Evolutionary conservation across 2,888 invertebrate genomes (phyloP).

Genomic region (Neoitamus cyanurus): DNA sequence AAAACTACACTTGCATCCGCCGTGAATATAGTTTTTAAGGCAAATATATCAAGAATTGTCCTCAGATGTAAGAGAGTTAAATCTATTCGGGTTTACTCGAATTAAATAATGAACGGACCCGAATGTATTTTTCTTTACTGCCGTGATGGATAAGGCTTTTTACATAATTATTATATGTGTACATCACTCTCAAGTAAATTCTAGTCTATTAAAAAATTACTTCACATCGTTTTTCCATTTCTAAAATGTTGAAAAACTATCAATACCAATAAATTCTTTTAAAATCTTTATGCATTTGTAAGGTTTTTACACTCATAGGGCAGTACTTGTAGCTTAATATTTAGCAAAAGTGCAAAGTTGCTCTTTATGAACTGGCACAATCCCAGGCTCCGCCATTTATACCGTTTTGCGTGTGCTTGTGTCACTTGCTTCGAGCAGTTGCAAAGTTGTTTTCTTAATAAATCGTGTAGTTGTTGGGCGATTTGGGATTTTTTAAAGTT

Average conservation of each 20-base stretch:
- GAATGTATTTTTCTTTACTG: too few species aligned
- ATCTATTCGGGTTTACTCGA: too few species aligned
- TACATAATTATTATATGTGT: too few species aligned
- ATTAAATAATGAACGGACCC: too few species aligned
- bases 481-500: not conserved
- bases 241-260: not conserved
- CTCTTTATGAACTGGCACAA: not conserved
- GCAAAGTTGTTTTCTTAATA: conserved; percentile 18
- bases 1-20: too few species aligned
- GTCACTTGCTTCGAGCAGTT: conserved; percentile 11
- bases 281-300: not conserved
- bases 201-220: too few species aligned
- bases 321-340: not conserved
- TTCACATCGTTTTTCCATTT: too few species aligned
- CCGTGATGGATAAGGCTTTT: too few species aligned
- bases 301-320: not conserved
- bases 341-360: not conserved
- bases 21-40: too few species aligned
- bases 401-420: conserved; percentile 35
- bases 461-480: not conserved
- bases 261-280: not conserved
- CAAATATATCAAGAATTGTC: too few species aligned
- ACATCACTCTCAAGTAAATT: too few species aligned
- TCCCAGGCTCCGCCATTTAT: conserved; percentile 24
- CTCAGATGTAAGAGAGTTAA: too few species aligned